A percentile compares a stretch with the other conserved stretches of the same genome.
phyloP scores from a whole-genome alignment of 2,888 invertebrate genomes.

The Dicyrtoma fusca region DNA sequence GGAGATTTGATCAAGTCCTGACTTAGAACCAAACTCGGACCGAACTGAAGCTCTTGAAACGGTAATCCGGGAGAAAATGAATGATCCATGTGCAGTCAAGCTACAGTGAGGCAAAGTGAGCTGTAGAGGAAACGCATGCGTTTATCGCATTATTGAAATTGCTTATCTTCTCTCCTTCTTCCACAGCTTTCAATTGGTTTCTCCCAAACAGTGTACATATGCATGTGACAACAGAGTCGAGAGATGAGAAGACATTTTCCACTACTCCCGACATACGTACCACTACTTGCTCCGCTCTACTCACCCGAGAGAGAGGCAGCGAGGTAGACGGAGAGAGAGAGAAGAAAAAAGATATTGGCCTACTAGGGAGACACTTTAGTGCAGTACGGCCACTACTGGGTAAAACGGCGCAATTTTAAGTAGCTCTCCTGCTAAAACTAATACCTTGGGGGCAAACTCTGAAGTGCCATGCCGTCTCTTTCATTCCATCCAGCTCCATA shows the following conservation, averaged over 20 bases:
- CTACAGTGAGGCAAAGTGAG: conserved; percentile 34
- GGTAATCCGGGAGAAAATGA: conserved; percentile 44
- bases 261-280: not conserved
- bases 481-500: not conserved
- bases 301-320: not conserved
- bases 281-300: not conserved
- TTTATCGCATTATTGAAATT: conserved; percentile 52
- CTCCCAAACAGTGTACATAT: conserved; percentile 9
- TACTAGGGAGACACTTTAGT: too few relatives aligned
- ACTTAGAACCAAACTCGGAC: conserved; percentile 24
- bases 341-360: not conserved
- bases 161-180: conserved; percentile 45
- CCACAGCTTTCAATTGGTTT: conserved; percentile 23
- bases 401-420: conserved; percentile 22
- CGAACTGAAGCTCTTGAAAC: conserved; percentile 26
- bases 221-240: not conserved
- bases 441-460: conserved; percentile 14
- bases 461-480: conserved; percentile 12
- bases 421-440: conserved; percentile 22
- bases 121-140: conserved; percentile 47
- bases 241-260: not conserved
- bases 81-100: conserved; percentile 39
- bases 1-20: conserved; percentile 22
- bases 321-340: not conserved
- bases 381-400: not conserved